These are phyloP conservation scores for Epinotia nisella DNA, from an alignment of 2,888 invertebrate species.

Conservation along the genomic window DNA sequence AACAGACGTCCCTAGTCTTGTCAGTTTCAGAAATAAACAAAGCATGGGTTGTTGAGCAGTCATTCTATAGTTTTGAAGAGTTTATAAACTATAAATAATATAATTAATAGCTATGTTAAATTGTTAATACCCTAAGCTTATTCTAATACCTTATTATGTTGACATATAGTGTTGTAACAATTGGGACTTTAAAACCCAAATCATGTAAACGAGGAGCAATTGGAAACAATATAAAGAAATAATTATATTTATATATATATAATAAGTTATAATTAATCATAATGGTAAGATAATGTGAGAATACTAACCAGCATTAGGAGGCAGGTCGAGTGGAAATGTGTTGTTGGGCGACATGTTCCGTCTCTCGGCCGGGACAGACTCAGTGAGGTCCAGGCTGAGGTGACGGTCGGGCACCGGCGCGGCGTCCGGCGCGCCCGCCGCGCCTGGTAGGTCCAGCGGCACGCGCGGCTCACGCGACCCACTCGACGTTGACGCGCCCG, in stretches of 20 bases:
- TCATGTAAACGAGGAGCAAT: background rate
- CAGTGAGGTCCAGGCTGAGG: slow-evolving; percentile 77
- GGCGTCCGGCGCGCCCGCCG: slow-evolving; percentile 66
- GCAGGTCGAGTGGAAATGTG: slow-evolving; percentile 78
- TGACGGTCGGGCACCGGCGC: slow-evolving; percentile 72
- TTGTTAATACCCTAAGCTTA: too few species aligned
- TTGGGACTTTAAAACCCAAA: too few species aligned
- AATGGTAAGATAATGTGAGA: background rate
- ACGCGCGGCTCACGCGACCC: slow-evolving; percentile 68
- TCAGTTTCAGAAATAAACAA: too few species aligned
- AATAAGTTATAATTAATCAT: background rate
- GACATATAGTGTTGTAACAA: too few species aligned
- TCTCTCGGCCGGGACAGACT: slow-evolving; percentile 76
- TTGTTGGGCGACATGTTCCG: slow-evolving; percentile 76
- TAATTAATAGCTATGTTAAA: too few species aligned
- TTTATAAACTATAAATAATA: too few species aligned
- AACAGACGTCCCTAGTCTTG: too few species aligned
- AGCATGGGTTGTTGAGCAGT: too few species aligned
- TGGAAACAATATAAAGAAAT: too few species aligned
- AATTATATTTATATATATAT: too few species aligned
- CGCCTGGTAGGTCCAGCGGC: slow-evolving; percentile 65
- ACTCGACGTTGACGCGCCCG: background rate
- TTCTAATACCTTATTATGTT: too few species aligned
- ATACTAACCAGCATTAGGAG: slow-evolving; percentile 75
- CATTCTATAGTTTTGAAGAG: too few species aligned